These are phyloP conservation scores for Eupithecia subfuscata DNA, from an alignment of 2,888 invertebrate species.

Conservation along the genomic window DNA sequence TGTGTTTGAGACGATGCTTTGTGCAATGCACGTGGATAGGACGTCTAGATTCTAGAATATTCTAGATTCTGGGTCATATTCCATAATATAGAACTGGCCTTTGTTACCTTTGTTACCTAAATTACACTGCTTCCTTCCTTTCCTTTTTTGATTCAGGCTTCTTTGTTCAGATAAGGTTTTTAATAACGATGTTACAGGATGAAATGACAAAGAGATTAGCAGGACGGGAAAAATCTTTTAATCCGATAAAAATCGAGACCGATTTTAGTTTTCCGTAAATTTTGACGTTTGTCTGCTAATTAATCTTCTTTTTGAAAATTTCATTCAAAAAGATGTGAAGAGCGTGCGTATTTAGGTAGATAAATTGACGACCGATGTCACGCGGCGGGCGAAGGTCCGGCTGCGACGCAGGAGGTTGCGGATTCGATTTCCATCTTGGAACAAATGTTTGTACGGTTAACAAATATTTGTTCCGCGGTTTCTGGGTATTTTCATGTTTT, in stretches of 20 bases:
- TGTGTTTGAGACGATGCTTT: constrained; percentile 40
- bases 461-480: no score
- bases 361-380: no score
- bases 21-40: constrained; percentile 15
- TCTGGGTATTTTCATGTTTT: no score
- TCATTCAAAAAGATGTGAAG: neutral
- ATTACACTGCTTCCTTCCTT: neutral
- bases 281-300: neutral
- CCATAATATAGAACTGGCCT: neutral
- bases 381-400: no score
- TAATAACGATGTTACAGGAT: neutral
- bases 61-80: constrained; percentile 4
- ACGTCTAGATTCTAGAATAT: neutral
- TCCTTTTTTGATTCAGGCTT: neutral
- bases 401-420: no score
- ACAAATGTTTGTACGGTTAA: no score
- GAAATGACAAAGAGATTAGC: neutral
- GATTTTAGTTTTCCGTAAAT: neutral
- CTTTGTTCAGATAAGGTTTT: neutral
- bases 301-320: neutral
- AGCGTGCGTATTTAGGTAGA: neutral
- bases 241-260: neutral
- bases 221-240: neutral
- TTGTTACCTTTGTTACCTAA: neutral
- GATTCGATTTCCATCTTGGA: no score